Percentiles rank a stretch among this genome's conserved stretches.
These are phyloP conservation scores for Lerista edwardsae DNA, from an alignment of 2,797 vertebrate genomes.

Conservation along the genomic window DNA sequence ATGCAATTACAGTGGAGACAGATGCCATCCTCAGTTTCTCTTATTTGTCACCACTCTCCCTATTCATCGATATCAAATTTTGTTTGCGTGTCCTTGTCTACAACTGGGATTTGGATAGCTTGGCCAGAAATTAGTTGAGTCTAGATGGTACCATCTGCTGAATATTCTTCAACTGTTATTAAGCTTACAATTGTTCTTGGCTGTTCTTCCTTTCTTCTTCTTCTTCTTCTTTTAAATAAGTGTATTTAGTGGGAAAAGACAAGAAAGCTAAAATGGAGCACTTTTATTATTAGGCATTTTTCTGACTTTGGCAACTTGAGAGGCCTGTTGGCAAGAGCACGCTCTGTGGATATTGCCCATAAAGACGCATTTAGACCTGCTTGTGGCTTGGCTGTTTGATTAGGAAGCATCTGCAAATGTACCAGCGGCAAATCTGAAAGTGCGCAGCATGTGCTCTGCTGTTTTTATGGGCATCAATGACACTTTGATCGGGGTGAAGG, in stretches of 20 bases:
- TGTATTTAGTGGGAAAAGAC: conserved; percentile 62
- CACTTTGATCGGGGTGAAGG: background rate
- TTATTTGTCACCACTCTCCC: conserved; percentile 43
- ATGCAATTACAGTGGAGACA: conserved; percentile 24
- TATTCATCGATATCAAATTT: conserved; percentile 64
- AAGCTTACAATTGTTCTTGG: conserved; percentile 55
- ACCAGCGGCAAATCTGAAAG: conserved; percentile 57
- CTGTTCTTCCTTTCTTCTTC: background rate
- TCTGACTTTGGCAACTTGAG: conserved; percentile 55
- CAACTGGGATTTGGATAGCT: conserved; percentile 55
- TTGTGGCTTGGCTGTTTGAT: conserved; percentile 62
- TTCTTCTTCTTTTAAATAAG: conserved; percentile 39
- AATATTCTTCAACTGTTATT: conserved; percentile 65
- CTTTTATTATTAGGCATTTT: conserved; percentile 61
- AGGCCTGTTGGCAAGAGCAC: conserved; percentile 64
- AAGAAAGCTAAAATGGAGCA: conserved; percentile 61
- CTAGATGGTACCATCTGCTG: conserved; percentile 71
- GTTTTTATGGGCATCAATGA: background rate
- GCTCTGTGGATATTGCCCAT: conserved; percentile 55
- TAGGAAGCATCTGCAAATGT: conserved; percentile 53
- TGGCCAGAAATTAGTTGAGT: conserved; percentile 66
- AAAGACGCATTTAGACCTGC: conserved; percentile 47
- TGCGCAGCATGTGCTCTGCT: background rate
- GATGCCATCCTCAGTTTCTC: conserved; percentile 42
- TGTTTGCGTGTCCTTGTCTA: conserved; percentile 57